Conservation (phyloP, 2,888 invertebrate genomes). For the Aphrophora alni region DNA sequence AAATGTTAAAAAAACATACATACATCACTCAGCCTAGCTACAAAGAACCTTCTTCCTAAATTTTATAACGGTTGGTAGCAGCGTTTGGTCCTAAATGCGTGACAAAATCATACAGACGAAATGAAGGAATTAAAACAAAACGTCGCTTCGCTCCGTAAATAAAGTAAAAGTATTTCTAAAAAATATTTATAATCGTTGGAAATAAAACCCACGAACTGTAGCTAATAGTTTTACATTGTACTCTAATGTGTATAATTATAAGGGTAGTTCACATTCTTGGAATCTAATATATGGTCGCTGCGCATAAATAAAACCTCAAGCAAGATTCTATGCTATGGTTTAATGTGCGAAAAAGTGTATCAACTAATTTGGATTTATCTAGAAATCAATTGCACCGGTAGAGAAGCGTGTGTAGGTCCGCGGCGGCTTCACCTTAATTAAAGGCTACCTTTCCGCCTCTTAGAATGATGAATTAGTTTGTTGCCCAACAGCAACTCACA, state of each 20-base stretch:
- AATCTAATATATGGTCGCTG: neutral
- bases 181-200: neutral
- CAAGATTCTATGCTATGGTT: neutral
- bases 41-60: too few species aligned
- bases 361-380: constrained; percentile 26
- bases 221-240: neutral
- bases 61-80: too few species aligned
- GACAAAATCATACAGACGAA: too few species aligned
- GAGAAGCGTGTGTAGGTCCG: constrained; percentile 19
- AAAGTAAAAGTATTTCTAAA: neutral
- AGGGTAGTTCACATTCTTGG: neutral
- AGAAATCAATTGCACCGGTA: constrained; percentile 29
- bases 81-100: too few species aligned
- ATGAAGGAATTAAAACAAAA: too few species aligned
- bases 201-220: neutral
- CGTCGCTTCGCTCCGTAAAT: too few species aligned
- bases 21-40: too few species aligned
- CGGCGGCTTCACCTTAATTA: constrained; percentile 36
- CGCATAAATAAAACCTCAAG: neutral
- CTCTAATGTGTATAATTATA: neutral
- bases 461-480: constrained; percentile 42
- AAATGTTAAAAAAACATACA: too few species aligned
- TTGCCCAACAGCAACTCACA: constrained; percentile 38
- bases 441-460: constrained; percentile 37
- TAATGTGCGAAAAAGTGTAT: neutral